Evolutionary conservation across 2,797 vertebrate genomes (phyloP).

Genomic region (Pipistrellus nathusii): DNA sequence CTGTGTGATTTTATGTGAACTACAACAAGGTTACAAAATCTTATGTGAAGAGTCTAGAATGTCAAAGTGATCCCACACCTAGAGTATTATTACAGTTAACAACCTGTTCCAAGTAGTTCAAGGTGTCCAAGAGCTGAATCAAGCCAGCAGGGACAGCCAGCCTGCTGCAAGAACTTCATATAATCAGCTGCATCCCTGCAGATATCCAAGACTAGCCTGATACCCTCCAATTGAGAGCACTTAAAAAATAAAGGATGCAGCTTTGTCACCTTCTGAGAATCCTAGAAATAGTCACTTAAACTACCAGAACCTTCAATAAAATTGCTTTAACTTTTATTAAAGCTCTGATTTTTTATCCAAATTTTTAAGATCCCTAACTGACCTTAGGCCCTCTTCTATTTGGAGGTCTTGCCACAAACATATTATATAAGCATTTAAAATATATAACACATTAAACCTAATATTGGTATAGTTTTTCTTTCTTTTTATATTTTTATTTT

Average conservation of each 20-base stretch:
- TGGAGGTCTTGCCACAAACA: not conserved
- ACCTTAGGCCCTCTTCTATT: not conserved
- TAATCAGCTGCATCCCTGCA: conserved; percentile 38
- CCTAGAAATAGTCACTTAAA: conserved; percentile 54
- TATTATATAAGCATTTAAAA: not conserved
- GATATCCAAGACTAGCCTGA: conserved; percentile 44
- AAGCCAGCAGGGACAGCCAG: conserved; percentile 6
- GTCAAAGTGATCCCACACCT: conserved; percentile 3
- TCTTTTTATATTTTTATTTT: conserved; percentile 55
- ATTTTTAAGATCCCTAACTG: not conserved
- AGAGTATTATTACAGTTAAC: conserved; percentile 51
- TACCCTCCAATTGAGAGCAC: conserved; percentile 7
- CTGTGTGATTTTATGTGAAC: conserved; percentile 21
- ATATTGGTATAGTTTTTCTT: not conserved
- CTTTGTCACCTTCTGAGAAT: conserved; percentile 55
- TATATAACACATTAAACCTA: conserved; percentile 30
- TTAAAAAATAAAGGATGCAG: conserved; percentile 41
- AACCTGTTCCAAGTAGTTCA: conserved; percentile 21
- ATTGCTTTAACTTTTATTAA: not conserved
- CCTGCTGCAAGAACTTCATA: conserved; percentile 20
- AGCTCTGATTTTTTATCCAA: not conserved
- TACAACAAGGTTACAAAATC: conserved; percentile 54
- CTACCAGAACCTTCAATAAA: conserved; percentile 6
- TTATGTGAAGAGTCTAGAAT: conserved; percentile 58
- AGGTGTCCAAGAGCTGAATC: conserved; percentile 8